Conservation (phyloP, 2,888 invertebrate species). For the Troglohyphantes excavatus region DNA sequence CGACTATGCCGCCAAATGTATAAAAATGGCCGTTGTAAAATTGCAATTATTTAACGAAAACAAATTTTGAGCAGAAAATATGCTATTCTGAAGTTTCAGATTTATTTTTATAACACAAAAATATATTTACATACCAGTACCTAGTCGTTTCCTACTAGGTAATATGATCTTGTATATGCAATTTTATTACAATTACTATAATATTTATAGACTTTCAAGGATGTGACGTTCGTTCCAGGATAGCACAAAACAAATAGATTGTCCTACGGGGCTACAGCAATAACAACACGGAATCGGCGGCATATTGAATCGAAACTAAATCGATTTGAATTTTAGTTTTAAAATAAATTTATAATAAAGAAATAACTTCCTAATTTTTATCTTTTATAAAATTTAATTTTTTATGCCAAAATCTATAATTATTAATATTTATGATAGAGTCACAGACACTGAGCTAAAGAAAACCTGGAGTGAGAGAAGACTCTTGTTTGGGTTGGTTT, state of each 20-base stretch:
- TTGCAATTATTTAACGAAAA: neutral
- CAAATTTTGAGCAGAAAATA: neutral
- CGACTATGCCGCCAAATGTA: neutral
- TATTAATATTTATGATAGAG: too few species aligned
- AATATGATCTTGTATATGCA: neutral
- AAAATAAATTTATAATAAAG: too few species aligned
- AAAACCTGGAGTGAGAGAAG: too few species aligned
- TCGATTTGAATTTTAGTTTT: neutral
- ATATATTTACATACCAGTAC: neutral
- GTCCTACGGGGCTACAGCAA: neutral
- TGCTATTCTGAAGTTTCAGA: neutral
- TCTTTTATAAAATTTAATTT: too few species aligned
- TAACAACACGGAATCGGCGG: neutral
- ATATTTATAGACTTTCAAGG: neutral
- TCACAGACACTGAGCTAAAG: too few species aligned
- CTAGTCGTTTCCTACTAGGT: neutral
- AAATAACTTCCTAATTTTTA: too few species aligned
- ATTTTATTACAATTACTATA: neutral
- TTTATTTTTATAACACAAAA: neutral
- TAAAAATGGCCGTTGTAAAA: neutral
- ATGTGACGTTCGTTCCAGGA: neutral
- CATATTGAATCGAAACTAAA: too few species aligned
- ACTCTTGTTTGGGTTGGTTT: too few species aligned
- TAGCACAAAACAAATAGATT: neutral
- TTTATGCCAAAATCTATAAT: too few species aligned